Evolutionary conservation across 2,797 vertebrate genomes (phyloP).

Genomic region (Avahi laniger): DNA sequence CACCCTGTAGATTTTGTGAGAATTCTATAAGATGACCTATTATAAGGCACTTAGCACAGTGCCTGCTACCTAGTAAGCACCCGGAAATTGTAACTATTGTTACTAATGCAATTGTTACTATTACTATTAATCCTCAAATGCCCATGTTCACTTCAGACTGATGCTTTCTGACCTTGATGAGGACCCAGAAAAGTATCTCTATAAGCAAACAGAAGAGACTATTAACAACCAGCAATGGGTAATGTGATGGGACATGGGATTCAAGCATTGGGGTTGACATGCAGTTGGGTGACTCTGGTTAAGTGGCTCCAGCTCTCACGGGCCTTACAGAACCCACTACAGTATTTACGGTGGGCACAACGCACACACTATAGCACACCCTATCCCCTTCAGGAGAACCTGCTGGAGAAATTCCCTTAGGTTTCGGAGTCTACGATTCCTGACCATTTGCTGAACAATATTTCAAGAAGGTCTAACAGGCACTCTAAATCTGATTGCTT

Average conservation of each 20-base stretch:
- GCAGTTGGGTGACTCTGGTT: not conserved
- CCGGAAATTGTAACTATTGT: not conserved
- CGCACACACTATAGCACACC: fast-evolving
- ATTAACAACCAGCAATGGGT: not conserved
- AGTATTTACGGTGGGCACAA: not conserved
- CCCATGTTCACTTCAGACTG: not conserved
- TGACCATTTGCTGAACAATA: not conserved
- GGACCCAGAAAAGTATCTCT: not conserved
- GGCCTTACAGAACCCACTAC: not conserved
- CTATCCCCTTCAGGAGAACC: fast-evolving
- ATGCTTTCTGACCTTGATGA: not conserved
- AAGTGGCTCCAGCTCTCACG: fast-evolving
- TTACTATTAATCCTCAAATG: not conserved
- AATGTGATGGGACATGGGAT: not conserved
- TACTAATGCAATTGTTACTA: not conserved
- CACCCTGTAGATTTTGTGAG: not conserved
- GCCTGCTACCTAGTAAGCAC: not conserved
- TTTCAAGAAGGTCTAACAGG: not conserved
- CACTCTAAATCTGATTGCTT: not conserved
- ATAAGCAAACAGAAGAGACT: not conserved
- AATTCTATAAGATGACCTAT: not conserved
- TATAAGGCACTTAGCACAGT: not conserved
- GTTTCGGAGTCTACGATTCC: not conserved
- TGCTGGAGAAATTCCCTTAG: not conserved
- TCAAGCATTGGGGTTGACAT: not conserved